These are phyloP conservation scores for Diaperis boleti DNA, from an alignment of 2,888 invertebrate species.

Conservation along the genomic window DNA sequence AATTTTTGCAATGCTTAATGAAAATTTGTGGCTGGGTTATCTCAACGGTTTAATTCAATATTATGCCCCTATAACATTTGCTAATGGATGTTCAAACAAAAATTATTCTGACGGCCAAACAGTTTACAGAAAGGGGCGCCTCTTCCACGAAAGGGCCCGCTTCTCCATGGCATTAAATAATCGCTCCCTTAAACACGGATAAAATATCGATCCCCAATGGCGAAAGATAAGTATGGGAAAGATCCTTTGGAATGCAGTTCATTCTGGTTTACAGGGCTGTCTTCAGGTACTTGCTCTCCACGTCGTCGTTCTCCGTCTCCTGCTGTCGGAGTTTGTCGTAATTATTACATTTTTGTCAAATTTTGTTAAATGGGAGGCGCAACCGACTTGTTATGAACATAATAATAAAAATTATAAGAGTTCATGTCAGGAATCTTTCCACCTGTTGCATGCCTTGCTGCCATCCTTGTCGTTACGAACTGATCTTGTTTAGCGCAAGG, in stretches of 20 bases:
- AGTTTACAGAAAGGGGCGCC: constrained; percentile 28
- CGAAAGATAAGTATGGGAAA: constrained; percentile 52
- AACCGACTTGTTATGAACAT: constrained; percentile 8
- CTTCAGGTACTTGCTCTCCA: constrained; percentile 36
- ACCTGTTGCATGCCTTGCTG: constrained; percentile 20
- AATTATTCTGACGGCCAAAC: background rate
- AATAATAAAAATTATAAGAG: constrained; percentile 24
- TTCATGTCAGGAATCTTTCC: constrained; percentile 16
- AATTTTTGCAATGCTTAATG: too few species aligned
- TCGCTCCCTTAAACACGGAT: constrained; percentile 50
- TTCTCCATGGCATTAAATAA: constrained; percentile 28
- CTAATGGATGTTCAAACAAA: too few species aligned
- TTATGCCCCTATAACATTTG: too few species aligned
- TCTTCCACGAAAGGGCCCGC: constrained; percentile 16
- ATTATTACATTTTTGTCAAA: constrained; percentile 20
- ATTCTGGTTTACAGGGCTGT: constrained; percentile 45
- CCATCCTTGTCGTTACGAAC: constrained; percentile 1
- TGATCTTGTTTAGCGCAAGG: constrained; percentile 46
- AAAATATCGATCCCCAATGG: constrained; percentile 49
- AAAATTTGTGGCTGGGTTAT: too few species aligned
- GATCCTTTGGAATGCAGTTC: constrained; percentile 50
- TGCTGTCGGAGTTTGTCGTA: constrained; percentile 16
- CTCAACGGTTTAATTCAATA: too few species aligned
- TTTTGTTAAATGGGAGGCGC: constrained; percentile 20
- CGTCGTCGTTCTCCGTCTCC: constrained; percentile 29